A percentile compares a stretch with the other conserved stretches of the same genome.
phyloP scores from a whole-genome alignment of 2,797 vertebrate species.

The Molossus molossus region DNA sequence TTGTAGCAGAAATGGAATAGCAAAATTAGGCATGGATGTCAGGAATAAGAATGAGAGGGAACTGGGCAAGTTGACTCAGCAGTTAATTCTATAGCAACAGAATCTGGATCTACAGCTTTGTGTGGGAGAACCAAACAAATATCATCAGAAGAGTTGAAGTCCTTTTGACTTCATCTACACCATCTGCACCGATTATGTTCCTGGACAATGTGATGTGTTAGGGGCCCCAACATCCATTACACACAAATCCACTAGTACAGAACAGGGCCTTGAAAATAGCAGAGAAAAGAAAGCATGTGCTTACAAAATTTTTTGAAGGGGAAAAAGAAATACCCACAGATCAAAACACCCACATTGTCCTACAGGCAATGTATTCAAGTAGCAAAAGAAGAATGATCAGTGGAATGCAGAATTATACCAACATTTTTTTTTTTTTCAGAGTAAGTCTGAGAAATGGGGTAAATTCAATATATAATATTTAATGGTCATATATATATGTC shows the following conservation, averaged over 20 bases:
- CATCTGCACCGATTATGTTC: background rate
- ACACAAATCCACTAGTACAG: background rate
- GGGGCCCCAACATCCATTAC: background rate
- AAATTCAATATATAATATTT: background rate
- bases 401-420: background rate
- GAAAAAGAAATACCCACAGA: background rate
- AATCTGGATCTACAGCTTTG: background rate
- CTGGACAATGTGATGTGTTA: background rate
- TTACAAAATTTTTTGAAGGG: background rate
- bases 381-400: conserved; percentile 9
- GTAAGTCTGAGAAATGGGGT: background rate
- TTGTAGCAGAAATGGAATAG: background rate
- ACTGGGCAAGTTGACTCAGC: background rate
- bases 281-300: background rate
- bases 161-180: background rate
- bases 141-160: background rate
- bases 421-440: background rate
- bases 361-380: background rate
- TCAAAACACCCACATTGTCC: no score
- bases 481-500: background rate
- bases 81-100: background rate
- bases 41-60: background rate
- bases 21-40: background rate
- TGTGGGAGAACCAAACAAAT: background rate
- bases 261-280: background rate